Conservation (phyloP, 2,113 vertebrate genomes). For the Corydoras maculifer region DNA sequence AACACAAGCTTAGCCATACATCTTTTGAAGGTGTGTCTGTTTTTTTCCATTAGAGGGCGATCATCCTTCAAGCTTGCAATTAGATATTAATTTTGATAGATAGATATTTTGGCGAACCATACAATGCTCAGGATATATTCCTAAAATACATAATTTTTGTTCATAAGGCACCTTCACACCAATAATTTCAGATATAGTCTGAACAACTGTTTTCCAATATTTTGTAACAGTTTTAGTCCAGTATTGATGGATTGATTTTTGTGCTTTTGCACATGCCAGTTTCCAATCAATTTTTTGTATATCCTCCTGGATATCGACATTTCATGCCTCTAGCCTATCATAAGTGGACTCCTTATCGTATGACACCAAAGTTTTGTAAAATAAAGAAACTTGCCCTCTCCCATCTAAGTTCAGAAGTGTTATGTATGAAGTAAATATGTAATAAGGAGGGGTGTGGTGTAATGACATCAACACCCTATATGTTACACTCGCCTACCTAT, state of each 20-base stretch:
- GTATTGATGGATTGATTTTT: conserved; percentile 7
- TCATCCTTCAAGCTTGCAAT: no score
- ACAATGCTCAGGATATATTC: background rate
- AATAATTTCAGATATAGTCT: background rate
- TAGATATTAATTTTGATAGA: no score
- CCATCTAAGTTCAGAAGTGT: background rate
- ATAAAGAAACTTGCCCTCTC: background rate
- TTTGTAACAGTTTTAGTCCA: background rate
- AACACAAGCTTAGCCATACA: no score
- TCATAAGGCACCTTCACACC: background rate
- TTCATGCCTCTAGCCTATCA: background rate
- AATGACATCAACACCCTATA: no score
- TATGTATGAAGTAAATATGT: background rate
- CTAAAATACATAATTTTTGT: background rate
- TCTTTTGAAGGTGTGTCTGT: no score
- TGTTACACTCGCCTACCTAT: no score
- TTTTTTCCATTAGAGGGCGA: no score
- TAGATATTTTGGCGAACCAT: no score
- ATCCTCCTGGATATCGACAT: conserved; percentile 1
- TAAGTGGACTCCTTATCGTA: background rate
- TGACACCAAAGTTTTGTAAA: background rate
- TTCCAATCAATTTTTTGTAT: background rate
- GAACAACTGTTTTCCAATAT: background rate
- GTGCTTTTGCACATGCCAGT: background rate
- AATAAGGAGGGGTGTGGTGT: conserved; percentile 2